phyloP scores from a whole-genome alignment of 2,888 invertebrate genomes.

The Strigamia transsilvanica region DNA sequence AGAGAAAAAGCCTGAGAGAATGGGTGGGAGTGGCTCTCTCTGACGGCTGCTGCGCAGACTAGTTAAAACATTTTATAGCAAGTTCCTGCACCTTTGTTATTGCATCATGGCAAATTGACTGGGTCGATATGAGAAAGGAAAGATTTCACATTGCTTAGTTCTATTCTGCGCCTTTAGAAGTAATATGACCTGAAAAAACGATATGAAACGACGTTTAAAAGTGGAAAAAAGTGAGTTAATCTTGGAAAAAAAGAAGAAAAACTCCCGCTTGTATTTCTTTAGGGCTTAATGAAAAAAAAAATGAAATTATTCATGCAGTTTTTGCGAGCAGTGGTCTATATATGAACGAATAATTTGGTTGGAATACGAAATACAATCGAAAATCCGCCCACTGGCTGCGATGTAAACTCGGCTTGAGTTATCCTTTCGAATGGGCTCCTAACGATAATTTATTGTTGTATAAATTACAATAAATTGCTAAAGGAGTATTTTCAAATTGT shows the following conservation, averaged over 20 bases:
- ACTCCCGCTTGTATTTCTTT: not conserved
- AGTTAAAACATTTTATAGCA: conserved; percentile 1
- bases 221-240: not conserved
- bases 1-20: no score
- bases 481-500: not conserved
- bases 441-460: conserved; percentile 10
- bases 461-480: conserved; percentile 23
- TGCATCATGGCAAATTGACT: not conserved
- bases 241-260: no score
- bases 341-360: not conserved
- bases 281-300: not conserved
- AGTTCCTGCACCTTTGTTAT: not conserved
- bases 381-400: conserved; percentile 9
- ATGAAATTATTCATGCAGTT: conserved; percentile 3
- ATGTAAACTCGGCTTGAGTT: conserved; percentile 5
- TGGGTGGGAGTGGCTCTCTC: no score
- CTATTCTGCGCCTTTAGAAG: no score
- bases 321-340: not conserved
- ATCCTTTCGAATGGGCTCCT: not conserved
- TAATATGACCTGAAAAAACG: not conserved
- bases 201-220: not conserved
- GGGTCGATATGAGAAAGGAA: not conserved
- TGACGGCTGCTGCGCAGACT: not conserved
- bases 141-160: not conserved
- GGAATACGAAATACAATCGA: not conserved